Conservation (phyloP, 2,113 vertebrate species). For the Sinocyclocheilus anophthalmus region DNA sequence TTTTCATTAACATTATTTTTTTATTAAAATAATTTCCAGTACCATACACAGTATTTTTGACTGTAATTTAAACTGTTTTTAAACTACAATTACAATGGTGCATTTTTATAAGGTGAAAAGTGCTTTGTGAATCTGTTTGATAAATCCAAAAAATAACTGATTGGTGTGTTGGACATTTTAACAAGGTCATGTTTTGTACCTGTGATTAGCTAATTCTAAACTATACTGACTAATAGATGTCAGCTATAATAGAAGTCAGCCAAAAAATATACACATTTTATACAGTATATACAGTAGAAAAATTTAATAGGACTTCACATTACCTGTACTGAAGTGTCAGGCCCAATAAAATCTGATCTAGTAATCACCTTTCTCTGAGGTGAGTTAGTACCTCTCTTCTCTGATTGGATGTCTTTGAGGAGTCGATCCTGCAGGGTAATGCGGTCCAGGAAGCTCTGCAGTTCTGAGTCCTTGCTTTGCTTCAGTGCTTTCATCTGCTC, state of each 20-base stretch:
- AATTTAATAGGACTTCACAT: not conserved
- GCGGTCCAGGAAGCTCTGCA: constrained; percentile 78
- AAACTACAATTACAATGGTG: too few species aligned
- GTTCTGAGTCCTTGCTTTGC: constrained; percentile 79
- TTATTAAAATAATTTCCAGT: too few species aligned
- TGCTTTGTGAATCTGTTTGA: too few species aligned
- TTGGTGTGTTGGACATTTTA: too few species aligned
- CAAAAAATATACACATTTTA: not conserved
- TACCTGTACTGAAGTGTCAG: not conserved
- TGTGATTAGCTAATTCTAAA: not conserved
- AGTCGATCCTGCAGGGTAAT: constrained; percentile 85
- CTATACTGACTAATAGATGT: too few species aligned
- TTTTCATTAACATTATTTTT: too few species aligned
- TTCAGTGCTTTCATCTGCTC: constrained; percentile 82
- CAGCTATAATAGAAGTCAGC: not conserved
- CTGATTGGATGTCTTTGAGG: constrained; percentile 79
- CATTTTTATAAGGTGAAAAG: too few species aligned
- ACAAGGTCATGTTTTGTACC: too few species aligned
- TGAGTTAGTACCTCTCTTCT: constrained; percentile 83
- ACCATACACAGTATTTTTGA: too few species aligned
- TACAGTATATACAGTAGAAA: not conserved
- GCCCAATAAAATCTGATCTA: not conserved
- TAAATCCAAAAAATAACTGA: too few species aligned
- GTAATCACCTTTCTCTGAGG: not conserved
- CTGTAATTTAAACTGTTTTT: too few species aligned